Base-by-base conservation (phyloP, 2,113 vertebrate genomes). In the Chitala chitala region DNA sequence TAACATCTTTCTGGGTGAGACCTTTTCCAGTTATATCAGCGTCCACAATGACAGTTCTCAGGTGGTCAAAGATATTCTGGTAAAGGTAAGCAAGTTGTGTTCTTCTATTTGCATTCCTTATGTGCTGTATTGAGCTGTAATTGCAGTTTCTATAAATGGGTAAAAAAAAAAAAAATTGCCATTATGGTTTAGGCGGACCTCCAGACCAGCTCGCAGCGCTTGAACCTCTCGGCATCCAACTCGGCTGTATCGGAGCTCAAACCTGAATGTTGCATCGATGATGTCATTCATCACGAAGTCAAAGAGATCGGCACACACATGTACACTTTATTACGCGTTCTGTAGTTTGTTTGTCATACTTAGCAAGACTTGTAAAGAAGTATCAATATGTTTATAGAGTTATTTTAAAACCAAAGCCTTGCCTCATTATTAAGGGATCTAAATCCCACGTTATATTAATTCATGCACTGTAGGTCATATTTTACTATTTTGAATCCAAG, bases 241-340 rank as follows among this genome's bases (percentile, higher is more conserved):
- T 90, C 95, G 0, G 90, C 94, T 5, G 94, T 98, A 15, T 81
- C 92, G 54, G 97, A 99, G 70, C 94, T 99, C 75, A 94, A 94
- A 84, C 93, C 95, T 0, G 95, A 98, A 75, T 90, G 93, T 85
- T 99, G 97, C 81, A 99, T 98, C 38, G 97, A 99, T 76, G 97
- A 99, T 7, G 97, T 99, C 42, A 99, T 99, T 78, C 96, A 99
- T 77, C 97, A 99, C 40, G 97, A 99, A 90, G 97, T 99, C 61
- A 99, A 99, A 80, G 97, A 99, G 86, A 98, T 98, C 65, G 97
- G 97, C 81, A 99, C 97, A 15, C 97, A 99, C 56, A 99, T 99
- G 97, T 99, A 89, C 87, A 29, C 51, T 69, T 69, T 8, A 7
- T 51, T 69, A 13, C 24, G 31, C 26, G 29, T 31, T 40, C 12